Conservation (phyloP, 2,888 invertebrate genomes). For the Pocota personata region DNA sequence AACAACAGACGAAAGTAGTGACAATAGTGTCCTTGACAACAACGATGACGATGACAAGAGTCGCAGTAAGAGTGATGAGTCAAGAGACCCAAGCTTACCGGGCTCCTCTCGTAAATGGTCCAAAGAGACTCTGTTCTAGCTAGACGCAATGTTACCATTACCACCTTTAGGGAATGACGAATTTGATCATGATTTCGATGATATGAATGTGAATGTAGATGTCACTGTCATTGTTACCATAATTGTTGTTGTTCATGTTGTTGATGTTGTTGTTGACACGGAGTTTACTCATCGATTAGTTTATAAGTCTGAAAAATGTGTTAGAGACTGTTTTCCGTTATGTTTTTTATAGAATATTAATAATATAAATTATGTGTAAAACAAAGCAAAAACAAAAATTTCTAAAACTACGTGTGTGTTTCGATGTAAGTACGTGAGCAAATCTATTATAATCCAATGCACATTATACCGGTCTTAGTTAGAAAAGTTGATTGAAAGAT, state of each 20-base stretch:
- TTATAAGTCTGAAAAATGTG: constrained; percentile 69
- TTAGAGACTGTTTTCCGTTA: constrained; percentile 70
- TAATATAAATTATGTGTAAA: neutral
- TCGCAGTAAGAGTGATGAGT: constrained; percentile 76
- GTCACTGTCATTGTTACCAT: constrained; percentile 44
- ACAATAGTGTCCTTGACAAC: constrained; percentile 73
- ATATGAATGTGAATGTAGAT: constrained; percentile 33
- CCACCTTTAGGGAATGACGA: constrained; percentile 37
- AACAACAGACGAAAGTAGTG: constrained; percentile 76
- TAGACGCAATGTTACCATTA: constrained; percentile 75
- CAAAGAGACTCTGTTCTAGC: constrained; percentile 91
- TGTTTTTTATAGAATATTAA: constrained; percentile 22
- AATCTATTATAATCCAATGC: neutral
- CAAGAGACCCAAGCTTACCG: constrained; percentile 81
- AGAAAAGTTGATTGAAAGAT: neutral
- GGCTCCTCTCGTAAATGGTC: constrained; percentile 85
- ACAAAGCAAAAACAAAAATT: neutral
- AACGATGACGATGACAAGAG: constrained; percentile 73
- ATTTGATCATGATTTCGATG: constrained; percentile 23
- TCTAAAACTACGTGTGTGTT: constrained; percentile 14
- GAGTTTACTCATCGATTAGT: constrained; percentile 73
- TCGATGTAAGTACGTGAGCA: constrained; percentile 13
- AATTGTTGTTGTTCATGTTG: constrained; percentile 66
- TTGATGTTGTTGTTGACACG: constrained; percentile 68
- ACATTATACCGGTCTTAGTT: neutral